Percentiles rank a stretch among this genome's conserved stretches.
phyloP scores from a whole-genome alignment of 2,797 vertebrate species.

The Caiman crocodilus region DNA sequence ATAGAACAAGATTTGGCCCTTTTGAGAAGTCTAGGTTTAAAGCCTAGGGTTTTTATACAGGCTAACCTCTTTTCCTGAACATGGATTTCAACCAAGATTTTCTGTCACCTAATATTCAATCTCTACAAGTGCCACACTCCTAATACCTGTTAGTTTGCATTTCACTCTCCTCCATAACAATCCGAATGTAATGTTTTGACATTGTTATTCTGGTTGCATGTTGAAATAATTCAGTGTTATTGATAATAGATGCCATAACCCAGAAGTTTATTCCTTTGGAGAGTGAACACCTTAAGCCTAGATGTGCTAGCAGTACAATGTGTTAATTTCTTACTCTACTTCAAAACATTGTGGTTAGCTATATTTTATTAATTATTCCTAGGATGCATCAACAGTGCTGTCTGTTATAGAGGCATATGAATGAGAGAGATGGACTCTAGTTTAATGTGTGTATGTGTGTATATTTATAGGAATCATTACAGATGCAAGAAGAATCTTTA shows the following conservation, averaged over 20 bases:
- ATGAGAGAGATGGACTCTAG: neutral
- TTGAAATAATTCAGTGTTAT: neutral
- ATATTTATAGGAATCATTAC: slow-evolving; percentile 9
- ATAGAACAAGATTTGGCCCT: neutral
- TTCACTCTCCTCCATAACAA: neutral
- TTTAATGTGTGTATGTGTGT: neutral
- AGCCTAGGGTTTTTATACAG: neutral
- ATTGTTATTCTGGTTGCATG: slow-evolving; percentile 31
- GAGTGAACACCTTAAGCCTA: neutral
- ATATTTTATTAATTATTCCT: neutral
- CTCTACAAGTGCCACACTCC: neutral
- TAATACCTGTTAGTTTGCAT: neutral
- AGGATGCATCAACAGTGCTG: neutral
- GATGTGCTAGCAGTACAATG: neutral
- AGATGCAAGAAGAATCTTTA: slow-evolving; percentile 32
- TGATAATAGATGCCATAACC: slow-evolving; percentile 33
- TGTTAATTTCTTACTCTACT: neutral
- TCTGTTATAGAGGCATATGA: neutral
- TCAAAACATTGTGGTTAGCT: neutral
- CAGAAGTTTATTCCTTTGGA: slow-evolving; percentile 10
- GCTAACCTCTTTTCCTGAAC: neutral
- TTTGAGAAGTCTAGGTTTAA: neutral
- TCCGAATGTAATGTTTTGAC: neutral
- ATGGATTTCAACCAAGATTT: accelerated
- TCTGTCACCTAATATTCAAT: neutral